Percentiles rank a stretch among this genome's conserved stretches.
Evolutionary conservation across 2,113 vertebrate species (phyloP).

Genomic region (human (Homo sapiens)): DNA sequence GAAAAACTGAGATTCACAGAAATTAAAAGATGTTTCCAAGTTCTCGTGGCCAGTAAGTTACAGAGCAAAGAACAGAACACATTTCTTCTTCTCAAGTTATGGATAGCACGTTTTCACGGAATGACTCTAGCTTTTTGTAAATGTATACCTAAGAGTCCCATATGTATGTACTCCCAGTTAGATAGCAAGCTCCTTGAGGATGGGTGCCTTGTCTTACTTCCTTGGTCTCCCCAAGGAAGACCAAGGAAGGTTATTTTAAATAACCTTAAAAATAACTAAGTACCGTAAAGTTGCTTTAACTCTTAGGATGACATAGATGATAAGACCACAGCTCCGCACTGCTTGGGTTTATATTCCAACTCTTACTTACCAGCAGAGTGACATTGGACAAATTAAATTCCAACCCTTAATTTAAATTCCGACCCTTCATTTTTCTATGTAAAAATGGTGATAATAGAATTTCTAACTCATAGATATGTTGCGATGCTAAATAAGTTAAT

Average conservation of each 20-base stretch:
- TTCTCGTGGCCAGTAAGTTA: background rate
- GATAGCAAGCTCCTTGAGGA: no score
- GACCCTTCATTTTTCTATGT: background rate
- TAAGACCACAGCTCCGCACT: background rate
- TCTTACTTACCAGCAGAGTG: background rate
- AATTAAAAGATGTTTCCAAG: background rate
- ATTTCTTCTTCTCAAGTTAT: background rate
- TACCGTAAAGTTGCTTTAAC: background rate
- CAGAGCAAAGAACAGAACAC: background rate
- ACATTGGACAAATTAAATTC: background rate
- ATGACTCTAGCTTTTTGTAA: background rate
- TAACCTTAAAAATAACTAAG: background rate
- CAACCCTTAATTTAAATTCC: background rate
- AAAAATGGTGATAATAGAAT: background rate
- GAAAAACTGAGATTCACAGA: background rate
- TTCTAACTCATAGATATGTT: background rate
- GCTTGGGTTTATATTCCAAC: background rate
- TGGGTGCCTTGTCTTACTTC: background rate
- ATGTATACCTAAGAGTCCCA: background rate
- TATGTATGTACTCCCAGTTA: background rate
- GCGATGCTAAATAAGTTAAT: background rate
- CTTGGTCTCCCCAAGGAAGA: background rate
- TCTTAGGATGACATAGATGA: background rate
- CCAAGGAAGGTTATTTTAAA: no score
- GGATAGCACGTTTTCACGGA: background rate